phyloP scores from a whole-genome alignment of 2,797 vertebrate species.

The Enteromius treurensis region DNA sequence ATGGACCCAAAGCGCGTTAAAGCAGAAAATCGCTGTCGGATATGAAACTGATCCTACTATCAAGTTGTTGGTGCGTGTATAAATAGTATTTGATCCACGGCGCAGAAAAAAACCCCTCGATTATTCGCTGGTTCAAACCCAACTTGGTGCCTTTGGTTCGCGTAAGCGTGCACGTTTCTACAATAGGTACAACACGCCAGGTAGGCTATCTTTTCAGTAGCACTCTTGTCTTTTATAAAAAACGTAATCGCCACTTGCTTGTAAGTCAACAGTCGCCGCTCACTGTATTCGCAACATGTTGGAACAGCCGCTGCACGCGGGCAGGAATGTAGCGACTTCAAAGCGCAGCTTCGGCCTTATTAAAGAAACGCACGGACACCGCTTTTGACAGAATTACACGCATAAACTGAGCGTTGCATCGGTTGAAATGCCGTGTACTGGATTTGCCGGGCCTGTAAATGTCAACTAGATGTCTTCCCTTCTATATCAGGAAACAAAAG shows the following conservation, averaged over 20 bases:
- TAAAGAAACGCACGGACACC: conserved; percentile 57
- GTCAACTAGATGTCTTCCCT: conserved; percentile 2
- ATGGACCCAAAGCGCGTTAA: background rate
- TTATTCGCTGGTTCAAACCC: background rate
- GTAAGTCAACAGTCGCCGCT: conserved; percentile 17
- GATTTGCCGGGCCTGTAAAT: background rate
- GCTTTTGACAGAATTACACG: conserved; percentile 67
- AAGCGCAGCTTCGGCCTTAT: conserved; percentile 64
- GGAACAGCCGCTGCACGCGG: conserved; percentile 84
- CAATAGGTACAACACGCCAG: background rate
- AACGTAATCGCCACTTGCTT: background rate
- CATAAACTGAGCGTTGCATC: conserved; percentile 70
- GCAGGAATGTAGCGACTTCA: conserved; percentile 87
- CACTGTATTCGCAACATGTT: conserved; percentile 85
- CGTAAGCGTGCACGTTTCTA: background rate
- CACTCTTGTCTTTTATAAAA: background rate
- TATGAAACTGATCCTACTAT: background rate
- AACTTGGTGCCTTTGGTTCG: conserved; percentile 1
- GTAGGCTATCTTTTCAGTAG: background rate
- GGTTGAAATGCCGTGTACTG: conserved; percentile 40
- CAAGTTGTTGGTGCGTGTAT: background rate
- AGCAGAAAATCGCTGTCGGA: background rate
- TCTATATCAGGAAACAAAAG: conserved; percentile 3
- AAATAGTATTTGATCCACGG: background rate
- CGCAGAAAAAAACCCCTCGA: background rate